Conservation (phyloP, 2,888 invertebrate genomes). For the Dione juno region DNA sequence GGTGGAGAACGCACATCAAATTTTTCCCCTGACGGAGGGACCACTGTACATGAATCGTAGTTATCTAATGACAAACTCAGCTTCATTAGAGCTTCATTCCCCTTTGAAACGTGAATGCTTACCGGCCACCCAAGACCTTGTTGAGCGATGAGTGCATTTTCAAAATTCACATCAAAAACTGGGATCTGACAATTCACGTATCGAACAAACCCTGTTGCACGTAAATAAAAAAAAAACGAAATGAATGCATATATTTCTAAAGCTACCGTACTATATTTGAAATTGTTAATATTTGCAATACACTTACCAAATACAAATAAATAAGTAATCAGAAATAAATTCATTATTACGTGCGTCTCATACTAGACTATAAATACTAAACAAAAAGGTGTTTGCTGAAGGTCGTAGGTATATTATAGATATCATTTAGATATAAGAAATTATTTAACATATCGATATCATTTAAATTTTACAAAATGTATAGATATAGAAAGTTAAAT, state of each 20-base stretch:
- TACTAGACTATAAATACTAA: conserved; percentile 8
- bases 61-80: conserved; percentile 55
- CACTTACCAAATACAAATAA: conserved; percentile 27
- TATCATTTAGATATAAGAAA: neutral
- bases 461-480: too few species aligned
- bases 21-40: conserved; percentile 59
- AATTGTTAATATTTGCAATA: conserved; percentile 1
- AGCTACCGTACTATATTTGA: neutral
- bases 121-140: conserved; percentile 71
- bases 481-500: too few species aligned
- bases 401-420: neutral
- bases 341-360: conserved; percentile 14
- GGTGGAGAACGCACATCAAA: conserved; percentile 61
- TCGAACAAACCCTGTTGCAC: conserved; percentile 18
- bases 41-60: conserved; percentile 59
- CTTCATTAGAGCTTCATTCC: conserved; percentile 68
- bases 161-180: conserved; percentile 53
- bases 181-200: conserved; percentile 45
- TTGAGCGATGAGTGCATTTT: conserved; percentile 64
- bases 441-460: too few species aligned
- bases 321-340: neutral
- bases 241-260: neutral
- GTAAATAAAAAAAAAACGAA: neutral
- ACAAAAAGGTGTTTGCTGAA: neutral
- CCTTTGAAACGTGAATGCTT: conserved; percentile 58